Base-by-base conservation (phyloP, 1,140 invertebrate genomes). In the Cyclargus thomasi region DNA sequence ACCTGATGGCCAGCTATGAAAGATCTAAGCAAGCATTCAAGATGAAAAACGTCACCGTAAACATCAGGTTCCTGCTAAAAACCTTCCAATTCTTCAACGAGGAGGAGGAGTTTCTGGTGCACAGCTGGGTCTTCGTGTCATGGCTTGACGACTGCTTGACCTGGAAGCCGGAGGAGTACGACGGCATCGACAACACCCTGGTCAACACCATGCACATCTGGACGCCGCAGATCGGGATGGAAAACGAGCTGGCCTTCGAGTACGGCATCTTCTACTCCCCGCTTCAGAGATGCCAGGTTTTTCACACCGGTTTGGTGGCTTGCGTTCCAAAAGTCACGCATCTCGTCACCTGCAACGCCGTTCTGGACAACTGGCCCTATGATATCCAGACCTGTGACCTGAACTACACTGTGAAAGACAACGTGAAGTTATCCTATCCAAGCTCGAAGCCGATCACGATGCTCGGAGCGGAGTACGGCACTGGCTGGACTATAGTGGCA, bases 341-440 rank as follows among this genome's bases (percentile, higher is more conserved):
- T 8, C 23, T 64, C n/a, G 65, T 70, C 1, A 64, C 36, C 6
- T 82, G 80, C 39, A 63, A 20, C 1, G 53, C 71, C 0, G 69
- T 74, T 22, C 63, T 80, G 1, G 64, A 16, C 1, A 65, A 75
- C 21, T 83, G 80, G 81, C 80, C 81, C 0, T 80, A 72, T 7
- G 81, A 83, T 23, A 65, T 62, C 0, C 77, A 82, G 22, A 70
- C 62, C 14, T 83, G 80, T n/a, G 47, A 68, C 0, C 68, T 79
- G 16, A 73, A 67, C 14, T 76, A 75, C 53, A 64, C 70, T 11
- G 3, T 62, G 0, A 68, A 53, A 20, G 59, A 75, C 2, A 70
- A 63, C 16, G 62, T 74, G 0, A 68, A 21, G 7, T 63, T 74
- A 3, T 63, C 70, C 4, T 74, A 74, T 55, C 70, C 55, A 2